Base-by-base conservation (phyloP, 2,888 invertebrate genomes). In the Orthosia cruda region DNA sequence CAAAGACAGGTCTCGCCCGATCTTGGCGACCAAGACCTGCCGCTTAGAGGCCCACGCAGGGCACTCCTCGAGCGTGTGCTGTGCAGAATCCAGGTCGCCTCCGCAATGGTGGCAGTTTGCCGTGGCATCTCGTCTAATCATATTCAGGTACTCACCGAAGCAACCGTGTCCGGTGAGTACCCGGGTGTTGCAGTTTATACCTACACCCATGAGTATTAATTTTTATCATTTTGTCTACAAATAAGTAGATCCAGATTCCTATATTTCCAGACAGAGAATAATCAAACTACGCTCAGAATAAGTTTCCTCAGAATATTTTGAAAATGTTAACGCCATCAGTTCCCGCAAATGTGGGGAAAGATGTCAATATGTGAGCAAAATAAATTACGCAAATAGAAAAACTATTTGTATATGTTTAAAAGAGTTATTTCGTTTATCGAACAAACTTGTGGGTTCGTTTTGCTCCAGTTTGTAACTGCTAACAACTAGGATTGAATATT, bases 391-490 rank as follows among this genome's bases (percentile, higher is more conserved):
- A 64, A 49, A 64, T 57, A 55, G n/a, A 55, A 15, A 50, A 80
- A 66, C 68, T 74, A 54, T 79, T 80, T 69, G 49, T 66, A 70
- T 74, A 79, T 55, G 67, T 64, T 26, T 23, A 55, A 23, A 55
- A 49, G 20, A 65, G 45, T 47, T 52, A 65, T 55, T 62, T 54
- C 49, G 15, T 61, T 61, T 49, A 49, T 18, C n/a, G 1, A 16
- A 26, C 23, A 16, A 76, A 62, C 26, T 62, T 50, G 13, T 55
- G 7, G 16, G 45, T 16, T 55, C 50, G 20, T 76, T 61, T 67
- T 76, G 32, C 76, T 40, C 15, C 13, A 40, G 13, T 54, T 54
- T 49, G 54, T 45, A 20, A 18, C 67, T 40, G 12, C 16, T 20
- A 32, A 52, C 57, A 7, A 20, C 49, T 32, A 16, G 4, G 16